Percentiles rank a stretch among this genome's conserved stretches.
Conservation (phyloP, 2,797 vertebrate species). For the Sebastes taczanowskii region DNA sequence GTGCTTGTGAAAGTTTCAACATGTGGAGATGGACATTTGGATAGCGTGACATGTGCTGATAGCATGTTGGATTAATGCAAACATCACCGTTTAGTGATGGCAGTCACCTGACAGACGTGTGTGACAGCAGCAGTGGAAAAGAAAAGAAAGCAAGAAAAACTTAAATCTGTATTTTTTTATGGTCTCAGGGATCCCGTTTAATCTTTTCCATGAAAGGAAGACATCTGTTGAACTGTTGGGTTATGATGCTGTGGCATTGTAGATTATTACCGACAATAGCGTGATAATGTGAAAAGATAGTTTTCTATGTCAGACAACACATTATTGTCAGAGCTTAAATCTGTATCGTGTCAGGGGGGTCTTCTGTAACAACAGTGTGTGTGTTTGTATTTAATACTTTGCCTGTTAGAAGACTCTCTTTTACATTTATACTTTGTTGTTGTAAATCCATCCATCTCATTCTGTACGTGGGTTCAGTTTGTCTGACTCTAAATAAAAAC, state of each 20-base stretch:
- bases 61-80: not conserved
- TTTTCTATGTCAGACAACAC: slow-evolving; percentile 8
- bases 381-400: slow-evolving; percentile 18
- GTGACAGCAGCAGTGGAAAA: not conserved
- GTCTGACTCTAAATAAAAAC: slow-evolving; percentile 51
- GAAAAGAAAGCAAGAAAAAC: not conserved
- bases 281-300: not conserved
- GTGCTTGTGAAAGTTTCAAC: not conserved
- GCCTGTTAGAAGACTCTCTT: not conserved
- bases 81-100: not conserved
- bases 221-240: not conserved
- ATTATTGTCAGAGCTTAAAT: not conserved
- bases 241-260: slow-evolving; percentile 7
- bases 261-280: not conserved
- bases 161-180: not conserved
- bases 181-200: not conserved
- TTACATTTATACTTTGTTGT: slow-evolving; percentile 1
- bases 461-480: slow-evolving; percentile 40
- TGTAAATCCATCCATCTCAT: slow-evolving; percentile 31
- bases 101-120: not conserved
- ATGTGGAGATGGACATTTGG: slow-evolving; percentile 4
- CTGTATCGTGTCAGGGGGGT: not conserved
- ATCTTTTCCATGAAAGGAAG: not conserved
- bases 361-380: not conserved
- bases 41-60: not conserved